Conservation (phyloP, 2,797 vertebrate genomes). For the Spea hammondii region DNA sequence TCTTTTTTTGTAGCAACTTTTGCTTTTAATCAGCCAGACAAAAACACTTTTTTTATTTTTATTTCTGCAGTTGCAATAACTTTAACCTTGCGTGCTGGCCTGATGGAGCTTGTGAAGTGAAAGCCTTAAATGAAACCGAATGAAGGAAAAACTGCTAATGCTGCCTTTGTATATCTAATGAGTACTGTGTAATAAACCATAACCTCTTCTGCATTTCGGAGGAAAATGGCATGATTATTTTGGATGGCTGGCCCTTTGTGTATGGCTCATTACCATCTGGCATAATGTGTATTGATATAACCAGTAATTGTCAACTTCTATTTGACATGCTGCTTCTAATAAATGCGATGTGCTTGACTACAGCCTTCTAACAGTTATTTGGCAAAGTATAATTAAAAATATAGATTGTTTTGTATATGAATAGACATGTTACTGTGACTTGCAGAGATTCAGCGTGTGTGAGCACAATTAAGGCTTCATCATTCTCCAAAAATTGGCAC, state of each 20-base stretch:
- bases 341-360: conserved; percentile 85
- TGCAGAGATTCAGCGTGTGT: no score
- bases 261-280: conserved; percentile 91
- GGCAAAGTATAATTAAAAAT: conserved; percentile 70
- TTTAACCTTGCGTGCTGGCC: conserved; percentile 78
- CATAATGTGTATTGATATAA: conserved; percentile 94
- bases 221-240: conserved; percentile 78
- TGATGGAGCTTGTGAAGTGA: conserved; percentile 70
- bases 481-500: no score
- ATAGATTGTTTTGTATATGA: conserved; percentile 11
- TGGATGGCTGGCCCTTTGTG: conserved; percentile 79
- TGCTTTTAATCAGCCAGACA: conserved; percentile 62
- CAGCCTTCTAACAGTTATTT: conserved; percentile 72
- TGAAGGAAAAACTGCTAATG: conserved; percentile 76
- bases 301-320: conserved; percentile 90
- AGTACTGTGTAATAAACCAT: conserved; percentile 81
- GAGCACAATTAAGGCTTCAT: no score
- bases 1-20: conserved; percentile 59
- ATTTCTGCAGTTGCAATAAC: conserved; percentile 63
- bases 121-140: conserved; percentile 73
- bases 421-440: conserved; percentile 31
- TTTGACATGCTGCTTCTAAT: conserved; percentile 95
- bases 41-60: conserved; percentile 64
- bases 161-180: conserved; percentile 76
- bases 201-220: conserved; percentile 76